A percentile compares a stretch with the other conserved stretches of the same genome.
These are phyloP conservation scores for Lepilemur ruficaudatus DNA, from an alignment of 2,797 vertebrate species.

Conservation along the genomic window DNA sequence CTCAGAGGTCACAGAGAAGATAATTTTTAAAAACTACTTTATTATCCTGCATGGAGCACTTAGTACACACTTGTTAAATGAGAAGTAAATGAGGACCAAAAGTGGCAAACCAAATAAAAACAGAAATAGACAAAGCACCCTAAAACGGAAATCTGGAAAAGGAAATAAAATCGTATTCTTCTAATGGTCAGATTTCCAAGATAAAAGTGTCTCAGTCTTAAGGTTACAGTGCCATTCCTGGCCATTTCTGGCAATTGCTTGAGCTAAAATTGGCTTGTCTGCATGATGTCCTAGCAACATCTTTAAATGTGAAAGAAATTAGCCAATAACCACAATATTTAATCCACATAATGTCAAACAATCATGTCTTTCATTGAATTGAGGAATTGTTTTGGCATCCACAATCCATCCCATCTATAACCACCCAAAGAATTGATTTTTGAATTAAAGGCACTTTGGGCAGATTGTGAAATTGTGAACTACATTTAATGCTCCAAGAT, in stretches of 20 bases:
- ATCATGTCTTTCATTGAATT: slow-evolving; percentile 35
- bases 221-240: background rate
- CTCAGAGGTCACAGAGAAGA: background rate
- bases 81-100: background rate
- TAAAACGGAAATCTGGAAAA: background rate
- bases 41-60: background rate
- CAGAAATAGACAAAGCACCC: background rate
- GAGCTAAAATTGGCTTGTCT: background rate
- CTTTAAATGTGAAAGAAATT: slow-evolving; percentile 51
- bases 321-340: slow-evolving; percentile 54
- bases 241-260: background rate
- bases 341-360: slow-evolving; percentile 51
- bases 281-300: background rate
- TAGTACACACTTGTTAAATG: background rate
- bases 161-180: background rate
- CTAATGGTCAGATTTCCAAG: background rate
- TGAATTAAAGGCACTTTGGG: slow-evolving; percentile 65
- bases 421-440: slow-evolving; percentile 72
- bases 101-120: background rate
- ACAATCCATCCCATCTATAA: background rate
- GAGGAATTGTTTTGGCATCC: slow-evolving; percentile 45
- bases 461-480: slow-evolving; percentile 72
- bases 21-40: background rate
- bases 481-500: background rate
- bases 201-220: background rate